A percentile compares a stretch with the other conserved stretches of the same genome.
Conservation (phyloP, 1,140 invertebrate genomes). For the Bombus huntii region DNA sequence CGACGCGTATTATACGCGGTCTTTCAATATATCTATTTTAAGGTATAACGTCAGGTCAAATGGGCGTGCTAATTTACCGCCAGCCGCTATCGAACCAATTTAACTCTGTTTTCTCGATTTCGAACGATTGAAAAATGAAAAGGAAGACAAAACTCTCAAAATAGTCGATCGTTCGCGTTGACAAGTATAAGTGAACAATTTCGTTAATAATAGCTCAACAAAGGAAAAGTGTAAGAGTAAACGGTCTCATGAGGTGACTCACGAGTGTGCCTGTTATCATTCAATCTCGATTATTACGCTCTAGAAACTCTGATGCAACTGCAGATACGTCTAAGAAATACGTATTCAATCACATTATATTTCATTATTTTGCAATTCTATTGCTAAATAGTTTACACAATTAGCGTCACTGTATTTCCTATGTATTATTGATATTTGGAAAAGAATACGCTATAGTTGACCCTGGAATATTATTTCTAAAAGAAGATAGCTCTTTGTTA, state of each 20-base stretch:
- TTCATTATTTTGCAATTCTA: neutral
- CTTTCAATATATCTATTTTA: conserved; percentile 58
- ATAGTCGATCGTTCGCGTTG: neutral
- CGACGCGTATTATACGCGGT: neutral
- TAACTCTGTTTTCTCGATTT: conserved; percentile 31
- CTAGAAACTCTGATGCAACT: neutral
- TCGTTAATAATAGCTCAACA: neutral
- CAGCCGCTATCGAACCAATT: conserved; percentile 62
- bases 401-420: neutral
- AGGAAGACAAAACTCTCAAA: neutral
- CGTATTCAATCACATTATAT: neutral
- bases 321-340: neutral
- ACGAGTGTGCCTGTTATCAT: neutral
- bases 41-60: conserved; percentile 48
- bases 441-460: neutral
- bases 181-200: neutral
- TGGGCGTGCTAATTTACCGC: conserved; percentile 54
- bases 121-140: conserved; percentile 20
- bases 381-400: neutral
- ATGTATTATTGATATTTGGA: neutral
- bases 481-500: neutral
- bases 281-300: neutral
- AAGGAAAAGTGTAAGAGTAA: neutral
- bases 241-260: neutral
- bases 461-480: neutral